Base-by-base conservation (phyloP, 2,888 invertebrate species). In the Ceraclea dissimilis region DNA sequence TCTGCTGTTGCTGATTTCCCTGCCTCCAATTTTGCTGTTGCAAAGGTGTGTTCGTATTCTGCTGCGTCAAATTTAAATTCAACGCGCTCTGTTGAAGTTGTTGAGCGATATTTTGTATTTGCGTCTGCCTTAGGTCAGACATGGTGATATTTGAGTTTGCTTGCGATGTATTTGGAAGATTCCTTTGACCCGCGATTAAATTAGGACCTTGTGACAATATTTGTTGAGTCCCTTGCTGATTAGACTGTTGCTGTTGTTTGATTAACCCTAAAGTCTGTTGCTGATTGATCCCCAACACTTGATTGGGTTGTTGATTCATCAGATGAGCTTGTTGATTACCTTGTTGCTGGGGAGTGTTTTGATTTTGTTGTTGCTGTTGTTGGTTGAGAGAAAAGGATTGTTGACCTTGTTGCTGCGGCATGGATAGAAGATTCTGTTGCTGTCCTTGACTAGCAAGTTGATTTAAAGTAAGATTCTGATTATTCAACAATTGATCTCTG, bases 21-120 rank as follows among this genome's bases (percentile, higher is more conserved):
- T 78, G 79, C 22, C 79, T 69, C 74, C 77, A 78, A 22, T 60
- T 52, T 26, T 65, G 58, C 46, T 62, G 60, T 21, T 66, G 59
- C 18, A 63, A 63, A 19, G 64, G 64, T 21, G 62, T 21, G n/a
- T 22, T 49, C 2, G 21, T 8, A 22, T n/a, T 49, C 48, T 63
- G 60, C 39, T 65, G 66, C 58, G 63, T 65, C 11, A 11, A 6
- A 8, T 6, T 11, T 47, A 64, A 64, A 16, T 61, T 60, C 18
- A 57, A 43, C 49, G 59, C 58, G 57, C 65, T 63, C 47, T 60
- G 64, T 50, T 67, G 67, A 49, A 52, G 33, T 51, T 59, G 59
- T 57, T 51, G 63, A 34, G 61, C 19, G 6, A 58, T 43, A 31
- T 47, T 55, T 39, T 64, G 65, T 19, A 66, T 62, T 39, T 62